phyloP scores from a whole-genome alignment of 1,140 invertebrate species.

The Zaprionus capensis region DNA sequence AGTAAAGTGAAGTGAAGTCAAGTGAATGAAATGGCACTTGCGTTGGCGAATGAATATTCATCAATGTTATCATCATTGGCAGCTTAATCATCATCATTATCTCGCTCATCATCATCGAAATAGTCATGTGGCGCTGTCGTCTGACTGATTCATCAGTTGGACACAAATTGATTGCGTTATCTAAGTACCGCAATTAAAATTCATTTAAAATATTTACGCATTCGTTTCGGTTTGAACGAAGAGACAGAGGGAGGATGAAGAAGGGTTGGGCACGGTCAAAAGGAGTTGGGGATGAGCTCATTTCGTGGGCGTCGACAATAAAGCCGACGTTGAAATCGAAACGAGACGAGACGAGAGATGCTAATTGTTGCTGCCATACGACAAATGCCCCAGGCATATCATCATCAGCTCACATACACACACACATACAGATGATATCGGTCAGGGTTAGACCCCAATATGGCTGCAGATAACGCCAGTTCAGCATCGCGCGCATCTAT shows the following conservation, averaged over 20 bases:
- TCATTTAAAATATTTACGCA: constrained; percentile 65
- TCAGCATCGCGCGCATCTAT: constrained; percentile 5
- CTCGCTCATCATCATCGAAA: constrained; percentile 16
- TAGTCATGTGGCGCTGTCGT: constrained; percentile 22
- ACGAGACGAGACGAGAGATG: constrained; percentile 1
- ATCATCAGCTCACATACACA: constrained; percentile 17
- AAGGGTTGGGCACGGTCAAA: no score
- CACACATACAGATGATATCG: constrained; percentile 12
- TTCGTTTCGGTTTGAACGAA: constrained; percentile 16
- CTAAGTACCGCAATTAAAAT: constrained; percentile 76
- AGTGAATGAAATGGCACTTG: constrained; percentile 48
- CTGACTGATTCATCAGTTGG: constrained; percentile 56
- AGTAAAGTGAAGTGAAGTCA: constrained; percentile 49
- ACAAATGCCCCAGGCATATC: constrained; percentile 36
- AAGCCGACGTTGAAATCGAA: constrained; percentile 26
- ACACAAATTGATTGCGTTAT: constrained; percentile 62
- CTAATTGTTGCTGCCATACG: constrained; percentile 28
- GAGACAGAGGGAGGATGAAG: neutral
- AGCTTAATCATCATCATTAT: constrained; percentile 11
- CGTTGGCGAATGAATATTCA: constrained; percentile 37
- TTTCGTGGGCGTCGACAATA: constrained; percentile 39
- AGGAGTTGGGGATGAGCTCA: constrained; percentile 37
- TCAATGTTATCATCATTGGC: constrained; percentile 1
- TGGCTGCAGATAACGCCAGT: constrained; percentile 35
- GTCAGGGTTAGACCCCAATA: constrained; percentile 50